phyloP scores from a whole-genome alignment of 2,888 invertebrate genomes.

The Cerceris rybyensis region DNA sequence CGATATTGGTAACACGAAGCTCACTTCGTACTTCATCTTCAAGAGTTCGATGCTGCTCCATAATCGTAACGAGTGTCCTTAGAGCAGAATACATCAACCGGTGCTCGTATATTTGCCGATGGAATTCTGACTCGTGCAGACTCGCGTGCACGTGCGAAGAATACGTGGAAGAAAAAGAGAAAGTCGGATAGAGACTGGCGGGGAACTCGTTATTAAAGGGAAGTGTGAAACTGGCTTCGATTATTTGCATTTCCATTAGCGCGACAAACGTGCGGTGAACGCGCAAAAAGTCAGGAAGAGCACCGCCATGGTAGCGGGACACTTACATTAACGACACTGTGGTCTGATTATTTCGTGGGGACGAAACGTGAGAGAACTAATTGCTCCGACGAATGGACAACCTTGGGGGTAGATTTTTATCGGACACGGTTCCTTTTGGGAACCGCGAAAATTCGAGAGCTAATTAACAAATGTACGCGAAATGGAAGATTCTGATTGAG shows the following conservation, averaged over 20 bases:
- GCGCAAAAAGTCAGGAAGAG: conserved; percentile 51
- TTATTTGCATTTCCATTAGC: conserved; percentile 73
- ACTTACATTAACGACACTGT: conserved; percentile 51
- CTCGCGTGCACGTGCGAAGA: conserved; percentile 23
- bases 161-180: conserved; percentile 33
- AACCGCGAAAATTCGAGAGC: too few species aligned
- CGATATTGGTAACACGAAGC: conserved; percentile 42
- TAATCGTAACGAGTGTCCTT: conserved; percentile 37
- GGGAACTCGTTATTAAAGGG: conserved; percentile 64
- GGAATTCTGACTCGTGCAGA: conserved; percentile 55
- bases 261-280: conserved; percentile 66
- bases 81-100: conserved; percentile 30
- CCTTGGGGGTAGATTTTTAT: not conserved
- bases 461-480: too few species aligned
- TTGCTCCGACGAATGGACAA: conserved; percentile 17
- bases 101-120: conserved; percentile 47
- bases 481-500: too few species aligned
- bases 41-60: conserved; percentile 9
- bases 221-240: conserved; percentile 69
- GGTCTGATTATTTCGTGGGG: conserved; percentile 34
- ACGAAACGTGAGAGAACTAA: conserved; percentile 37
- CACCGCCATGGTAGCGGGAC: conserved; percentile 25
- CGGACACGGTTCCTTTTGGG: not conserved
- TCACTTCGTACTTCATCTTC: conserved; percentile 6
- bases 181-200: conserved; percentile 36